Evolutionary conservation across 1,140 invertebrate species (phyloP).

Genomic region (Chionoecetes opilio): DNA sequence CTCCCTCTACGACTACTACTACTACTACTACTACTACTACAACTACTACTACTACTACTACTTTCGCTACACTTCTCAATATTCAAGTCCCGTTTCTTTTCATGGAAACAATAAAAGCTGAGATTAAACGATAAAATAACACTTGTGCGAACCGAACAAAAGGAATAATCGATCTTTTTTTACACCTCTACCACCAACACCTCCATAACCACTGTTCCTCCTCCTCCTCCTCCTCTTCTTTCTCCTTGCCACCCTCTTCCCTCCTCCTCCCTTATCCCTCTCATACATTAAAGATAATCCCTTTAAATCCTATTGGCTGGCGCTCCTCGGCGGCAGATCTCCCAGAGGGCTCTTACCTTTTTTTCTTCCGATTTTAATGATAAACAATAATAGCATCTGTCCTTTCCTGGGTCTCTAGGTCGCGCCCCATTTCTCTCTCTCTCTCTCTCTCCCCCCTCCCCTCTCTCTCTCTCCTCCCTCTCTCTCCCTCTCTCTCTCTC

Average conservation of each 20-base stretch:
- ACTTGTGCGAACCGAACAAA: not conserved
- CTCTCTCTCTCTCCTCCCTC: not conserved
- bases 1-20: not conserved
- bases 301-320: not conserved
- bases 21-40: not conserved
- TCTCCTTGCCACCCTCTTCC: not conserved
- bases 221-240: not conserved
- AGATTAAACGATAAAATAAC: not conserved
- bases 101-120: not conserved
- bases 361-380: not conserved
- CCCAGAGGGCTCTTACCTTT: not conserved
- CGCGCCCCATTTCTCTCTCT: conserved; percentile 10
- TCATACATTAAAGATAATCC: not conserved
- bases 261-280: not conserved
- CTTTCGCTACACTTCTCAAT: not conserved
- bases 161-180: not conserved
- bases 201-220: not conserved
- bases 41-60: not conserved
- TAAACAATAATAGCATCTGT: not conserved
- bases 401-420: not conserved
- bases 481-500: too few relatives aligned
- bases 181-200: too few relatives aligned
- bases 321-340: not conserved
- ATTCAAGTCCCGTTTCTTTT: not conserved
- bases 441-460: not conserved